phyloP scores from a whole-genome alignment of 2,797 vertebrate genomes.

The Clarias platycephalus region DNA sequence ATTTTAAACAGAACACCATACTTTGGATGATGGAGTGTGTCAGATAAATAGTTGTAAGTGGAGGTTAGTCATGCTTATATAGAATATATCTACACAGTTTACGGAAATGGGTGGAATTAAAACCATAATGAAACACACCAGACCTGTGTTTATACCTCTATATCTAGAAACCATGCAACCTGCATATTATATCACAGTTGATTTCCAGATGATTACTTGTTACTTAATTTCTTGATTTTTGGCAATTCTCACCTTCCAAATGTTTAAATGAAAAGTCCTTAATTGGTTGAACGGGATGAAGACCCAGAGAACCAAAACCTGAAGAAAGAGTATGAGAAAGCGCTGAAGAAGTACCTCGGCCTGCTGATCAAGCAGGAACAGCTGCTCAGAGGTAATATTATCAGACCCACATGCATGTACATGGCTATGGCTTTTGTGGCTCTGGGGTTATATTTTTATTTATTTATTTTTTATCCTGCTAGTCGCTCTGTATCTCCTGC shows the following conservation, averaged over 20 bases:
- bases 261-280: slow-evolving; percentile 61
- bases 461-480: neutral
- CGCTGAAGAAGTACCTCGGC: slow-evolving; percentile 88
- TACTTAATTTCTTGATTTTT: neutral
- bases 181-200: neutral
- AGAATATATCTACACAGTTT: too few species aligned
- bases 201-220: neutral
- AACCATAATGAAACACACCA: neutral
- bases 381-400: slow-evolving; percentile 83
- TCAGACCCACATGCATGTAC: neutral
- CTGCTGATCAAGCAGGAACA: slow-evolving; percentile 91
- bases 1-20: slow-evolving; percentile 7
- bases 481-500: slow-evolving; percentile 91
- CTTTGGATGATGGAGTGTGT: neutral
- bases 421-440: too few species aligned
- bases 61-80: neutral
- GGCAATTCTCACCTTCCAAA: neutral
- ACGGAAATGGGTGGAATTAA: neutral
- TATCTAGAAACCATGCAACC: neutral
- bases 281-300: slow-evolving; percentile 82
- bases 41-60: neutral
- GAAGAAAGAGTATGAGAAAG: slow-evolving; percentile 92
- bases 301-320: slow-evolving; percentile 84
- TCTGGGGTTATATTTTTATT: too few species aligned
- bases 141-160: neutral